Percentiles rank a stretch among this genome's conserved stretches.
Conservation (phyloP, 2,113 vertebrate species). For the Tachycineta bicolor region DNA sequence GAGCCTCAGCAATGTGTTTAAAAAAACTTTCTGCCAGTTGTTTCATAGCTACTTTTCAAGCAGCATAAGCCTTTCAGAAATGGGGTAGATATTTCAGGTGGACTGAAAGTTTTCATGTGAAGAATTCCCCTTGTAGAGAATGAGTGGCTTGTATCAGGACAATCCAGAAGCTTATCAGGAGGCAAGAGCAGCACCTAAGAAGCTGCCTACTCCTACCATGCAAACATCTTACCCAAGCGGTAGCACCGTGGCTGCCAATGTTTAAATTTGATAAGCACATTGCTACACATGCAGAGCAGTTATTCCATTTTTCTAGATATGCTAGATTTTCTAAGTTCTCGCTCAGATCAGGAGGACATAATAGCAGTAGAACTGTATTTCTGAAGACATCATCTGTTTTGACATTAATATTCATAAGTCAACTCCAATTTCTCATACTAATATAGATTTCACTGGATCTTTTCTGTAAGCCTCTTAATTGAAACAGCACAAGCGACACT, state of each 20-base stretch:
- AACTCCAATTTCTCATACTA: not conserved
- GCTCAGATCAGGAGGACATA: not conserved
- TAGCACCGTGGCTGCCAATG: rapidly evolving
- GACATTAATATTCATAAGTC: not conserved
- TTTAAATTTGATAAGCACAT: not conserved
- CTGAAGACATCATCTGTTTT: not conserved
- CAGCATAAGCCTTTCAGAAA: not conserved
- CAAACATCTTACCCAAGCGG: not conserved
- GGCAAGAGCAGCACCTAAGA: not conserved
- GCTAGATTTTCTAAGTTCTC: not conserved
- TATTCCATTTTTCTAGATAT: not conserved
- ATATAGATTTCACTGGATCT: not conserved
- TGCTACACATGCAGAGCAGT: not conserved
- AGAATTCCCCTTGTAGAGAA: not conserved
- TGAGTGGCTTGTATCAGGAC: not conserved
- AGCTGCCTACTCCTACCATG: not conserved
- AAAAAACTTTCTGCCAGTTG: not conserved
- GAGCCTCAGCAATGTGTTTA: not conserved
- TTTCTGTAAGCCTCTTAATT: not conserved
- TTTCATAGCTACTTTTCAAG: not conserved
- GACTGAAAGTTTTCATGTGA: not conserved
- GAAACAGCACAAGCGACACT: not conserved
- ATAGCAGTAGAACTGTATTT: not conserved
- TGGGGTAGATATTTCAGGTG: not conserved
- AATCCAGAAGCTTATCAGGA: not conserved